These are phyloP conservation scores for Hydrozoanthus tunicans DNA, from an alignment of 64 coral and sea anemone species.

Conservation along the genomic window DNA sequence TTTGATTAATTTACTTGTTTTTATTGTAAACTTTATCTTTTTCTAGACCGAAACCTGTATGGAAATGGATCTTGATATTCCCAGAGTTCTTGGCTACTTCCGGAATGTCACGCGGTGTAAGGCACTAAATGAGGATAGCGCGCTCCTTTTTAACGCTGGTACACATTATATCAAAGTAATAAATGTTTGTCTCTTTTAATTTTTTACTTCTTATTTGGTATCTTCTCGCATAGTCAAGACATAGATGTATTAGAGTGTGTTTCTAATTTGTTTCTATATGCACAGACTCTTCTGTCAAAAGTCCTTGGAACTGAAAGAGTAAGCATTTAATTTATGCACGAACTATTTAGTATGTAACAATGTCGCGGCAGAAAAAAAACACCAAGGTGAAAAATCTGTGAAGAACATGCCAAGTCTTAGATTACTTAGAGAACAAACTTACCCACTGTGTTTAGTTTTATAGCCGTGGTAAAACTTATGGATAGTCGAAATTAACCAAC, in stretches of 20 bases:
- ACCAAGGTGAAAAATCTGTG: too few relatives aligned
- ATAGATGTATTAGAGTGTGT: neutral
- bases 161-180: slow-evolving; percentile 75
- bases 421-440: too few relatives aligned
- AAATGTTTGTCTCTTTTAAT: neutral
- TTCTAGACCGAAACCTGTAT: slow-evolving; percentile 77
- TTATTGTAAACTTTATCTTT: neutral
- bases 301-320: neutral
- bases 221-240: neutral
- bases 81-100: slow-evolving; percentile 69
- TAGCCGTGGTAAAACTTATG: too few relatives aligned
- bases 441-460: too few relatives aligned
- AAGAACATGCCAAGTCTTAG: too few relatives aligned
- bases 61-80: slow-evolving; percentile 66
- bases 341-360: too few relatives aligned
- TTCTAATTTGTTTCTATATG: neutral
- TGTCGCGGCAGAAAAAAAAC: too few relatives aligned
- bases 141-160: slow-evolving; percentile 69
- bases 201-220: neutral
- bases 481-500: too few relatives aligned
- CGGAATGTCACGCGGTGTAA: slow-evolving; percentile 50
- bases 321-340: too few relatives aligned
- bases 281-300: too few relatives aligned
- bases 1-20: neutral
- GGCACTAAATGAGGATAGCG: slow-evolving; percentile 58